A percentile compares a stretch with the other conserved stretches of the same genome.
Evolutionary conservation across 2,797 vertebrate species (phyloP).

Genomic region (Catharus ustulatus): DNA sequence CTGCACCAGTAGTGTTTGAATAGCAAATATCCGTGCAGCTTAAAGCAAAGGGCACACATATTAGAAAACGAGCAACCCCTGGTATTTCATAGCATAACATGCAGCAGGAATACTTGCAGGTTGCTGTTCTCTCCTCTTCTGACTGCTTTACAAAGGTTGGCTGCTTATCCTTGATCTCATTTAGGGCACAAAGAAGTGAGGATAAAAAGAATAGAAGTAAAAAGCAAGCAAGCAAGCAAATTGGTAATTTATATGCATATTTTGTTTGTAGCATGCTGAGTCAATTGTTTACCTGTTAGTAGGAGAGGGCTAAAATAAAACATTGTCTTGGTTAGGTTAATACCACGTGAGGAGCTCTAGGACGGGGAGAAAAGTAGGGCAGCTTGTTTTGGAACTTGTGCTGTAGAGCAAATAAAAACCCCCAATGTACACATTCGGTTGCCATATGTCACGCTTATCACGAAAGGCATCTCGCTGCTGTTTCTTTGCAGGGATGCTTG

Average conservation of each 20-base stretch:
- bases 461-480: constrained; percentile 4
- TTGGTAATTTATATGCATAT: background rate
- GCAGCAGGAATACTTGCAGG: background rate
- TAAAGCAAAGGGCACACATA: background rate
- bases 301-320: background rate
- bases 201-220: background rate
- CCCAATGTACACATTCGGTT: constrained; percentile 54
- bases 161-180: background rate
- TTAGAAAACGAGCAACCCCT: background rate
- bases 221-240: background rate
- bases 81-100: background rate
- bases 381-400: constrained; percentile 62
- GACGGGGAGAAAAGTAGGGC: background rate
- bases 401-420: constrained; percentile 56
- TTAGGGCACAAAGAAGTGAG: background rate
- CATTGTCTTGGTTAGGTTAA: background rate
- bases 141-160: background rate
- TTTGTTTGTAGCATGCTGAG: background rate
- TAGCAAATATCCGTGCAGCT: background rate
- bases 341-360: background rate
- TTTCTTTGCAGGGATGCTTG: constrained; percentile 50
- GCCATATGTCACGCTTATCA: constrained; percentile 57
- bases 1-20: background rate
- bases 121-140: background rate
- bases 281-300: constrained; percentile 18